Conservation (phyloP, 2,797 vertebrate genomes). For the Lycodopsis pacificus region DNA sequence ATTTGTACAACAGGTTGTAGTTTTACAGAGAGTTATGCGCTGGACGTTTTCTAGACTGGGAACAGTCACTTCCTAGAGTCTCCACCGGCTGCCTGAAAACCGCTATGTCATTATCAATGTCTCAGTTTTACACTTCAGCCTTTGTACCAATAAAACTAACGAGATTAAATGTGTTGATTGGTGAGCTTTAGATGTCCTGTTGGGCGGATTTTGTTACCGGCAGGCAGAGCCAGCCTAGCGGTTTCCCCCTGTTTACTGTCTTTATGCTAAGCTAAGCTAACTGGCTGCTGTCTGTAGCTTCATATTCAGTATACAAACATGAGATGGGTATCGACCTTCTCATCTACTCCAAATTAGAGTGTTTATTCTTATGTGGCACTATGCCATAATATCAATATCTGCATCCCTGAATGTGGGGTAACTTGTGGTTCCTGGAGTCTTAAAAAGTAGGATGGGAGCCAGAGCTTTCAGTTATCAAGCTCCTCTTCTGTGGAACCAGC, state of each 20-base stretch:
- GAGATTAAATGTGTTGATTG: neutral
- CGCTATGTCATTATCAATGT: neutral
- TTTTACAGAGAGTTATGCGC: neutral
- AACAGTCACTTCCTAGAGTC: too few relatives aligned
- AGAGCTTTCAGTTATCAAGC: too few relatives aligned
- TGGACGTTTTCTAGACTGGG: neutral
- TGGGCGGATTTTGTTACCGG: too few relatives aligned
- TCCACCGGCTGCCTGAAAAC: neutral
- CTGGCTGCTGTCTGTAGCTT: neutral
- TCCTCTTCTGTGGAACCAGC: too few relatives aligned
- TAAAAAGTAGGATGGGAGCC: too few relatives aligned
- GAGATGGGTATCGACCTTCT: neutral
- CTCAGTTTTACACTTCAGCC: neutral
- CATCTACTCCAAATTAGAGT: neutral
- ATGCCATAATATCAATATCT: neutral
- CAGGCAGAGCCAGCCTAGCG: neutral
- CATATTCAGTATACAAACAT: neutral
- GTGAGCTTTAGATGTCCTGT: neutral
- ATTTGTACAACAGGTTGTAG: neutral
- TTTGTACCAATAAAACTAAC: neutral
- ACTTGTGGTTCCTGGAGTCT: too few relatives aligned
- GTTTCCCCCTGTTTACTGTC: neutral
- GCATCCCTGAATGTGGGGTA: too few relatives aligned
- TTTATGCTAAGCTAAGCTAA: constrained; percentile 2
- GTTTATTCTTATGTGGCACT: neutral